Evolutionary conservation across 2,113 vertebrate genomes (phyloP), one percentile per base, ranked within the genome.

Genomic region (Myanophis thanlyinensis): DNA sequence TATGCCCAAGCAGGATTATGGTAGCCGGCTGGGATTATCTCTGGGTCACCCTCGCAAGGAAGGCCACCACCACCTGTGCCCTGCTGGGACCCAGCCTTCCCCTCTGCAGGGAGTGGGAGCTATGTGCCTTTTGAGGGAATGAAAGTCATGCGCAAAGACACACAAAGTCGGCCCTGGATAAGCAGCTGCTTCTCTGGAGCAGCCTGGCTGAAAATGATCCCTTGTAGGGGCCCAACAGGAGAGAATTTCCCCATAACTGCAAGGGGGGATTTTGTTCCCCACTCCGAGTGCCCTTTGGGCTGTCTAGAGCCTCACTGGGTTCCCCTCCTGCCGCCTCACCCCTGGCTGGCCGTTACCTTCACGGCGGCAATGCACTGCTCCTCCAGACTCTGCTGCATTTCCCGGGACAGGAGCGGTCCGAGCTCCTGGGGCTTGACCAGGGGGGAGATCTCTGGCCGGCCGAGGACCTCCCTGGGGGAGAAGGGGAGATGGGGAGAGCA

Each of bases 391-490:
- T 53, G 93, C 8, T 97, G 93, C 0, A 96, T 98, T 53, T 98
- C 97, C 0, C 94, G 89, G 0, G 97, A 95, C 88, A 98, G 95
- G 8, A 97, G 97, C 1, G 97, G 96, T 0, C 97, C 97, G 85
- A 97, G 90, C 0, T 97, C 97, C 46, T 95, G 95, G 0, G 73
- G 91, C 53, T 90, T 93, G 89, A 97, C 97, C 91, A 98, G 92
- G 0, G 97, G 95, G 0, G 97, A 95, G 47, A 98, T 88, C 46
- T 98, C 97, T 2, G 96, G 96, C 93, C 97, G 95, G 40, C 97
- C 96, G 52, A 98, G 93, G 90, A 98, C 96, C 93, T 98, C 97
- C 91, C 98, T 98, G 85, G 0, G 11, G 40, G 1, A 87, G 23
- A 9, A 2, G 5, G 20, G 11, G 30, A 48, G 40, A 15, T 0